These are phyloP conservation scores for Urocitellus parryii DNA, from an alignment of 2,113 vertebrate species.

Conservation along the genomic window DNA sequence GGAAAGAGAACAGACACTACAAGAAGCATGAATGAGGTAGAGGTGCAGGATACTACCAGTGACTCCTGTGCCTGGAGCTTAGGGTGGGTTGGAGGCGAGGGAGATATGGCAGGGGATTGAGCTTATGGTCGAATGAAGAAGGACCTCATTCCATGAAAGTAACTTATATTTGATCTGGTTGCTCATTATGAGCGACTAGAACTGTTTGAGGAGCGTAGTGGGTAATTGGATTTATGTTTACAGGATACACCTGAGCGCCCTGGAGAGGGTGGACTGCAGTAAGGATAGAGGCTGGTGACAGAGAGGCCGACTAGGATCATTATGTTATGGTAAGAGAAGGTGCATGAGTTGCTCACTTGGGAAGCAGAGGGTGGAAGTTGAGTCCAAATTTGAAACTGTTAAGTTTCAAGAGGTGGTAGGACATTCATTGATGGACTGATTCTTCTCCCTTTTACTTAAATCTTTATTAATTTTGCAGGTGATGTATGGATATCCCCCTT, in stretches of 20 bases:
- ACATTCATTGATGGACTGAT: background rate
- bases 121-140: background rate
- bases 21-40: background rate
- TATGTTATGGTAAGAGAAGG: background rate
- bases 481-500: background rate
- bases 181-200: background rate
- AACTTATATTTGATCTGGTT: background rate
- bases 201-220: background rate
- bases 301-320: background rate
- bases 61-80: background rate
- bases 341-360: background rate
- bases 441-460: background rate
- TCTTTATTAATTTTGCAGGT: background rate
- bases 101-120: background rate
- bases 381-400: background rate
- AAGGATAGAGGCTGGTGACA: background rate
- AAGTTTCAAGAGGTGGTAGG: constrained; percentile 16
- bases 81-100: background rate
- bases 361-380: background rate
- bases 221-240: background rate
- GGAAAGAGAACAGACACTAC: background rate
- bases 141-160: background rate
- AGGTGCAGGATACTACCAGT: accelerated
- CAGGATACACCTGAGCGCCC: background rate
- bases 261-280: background rate